Percentiles rank a stretch among this genome's conserved stretches.
Evolutionary conservation across 2,797 vertebrate species (phyloP).

Genomic region (Amphiprion clarkii): DNA sequence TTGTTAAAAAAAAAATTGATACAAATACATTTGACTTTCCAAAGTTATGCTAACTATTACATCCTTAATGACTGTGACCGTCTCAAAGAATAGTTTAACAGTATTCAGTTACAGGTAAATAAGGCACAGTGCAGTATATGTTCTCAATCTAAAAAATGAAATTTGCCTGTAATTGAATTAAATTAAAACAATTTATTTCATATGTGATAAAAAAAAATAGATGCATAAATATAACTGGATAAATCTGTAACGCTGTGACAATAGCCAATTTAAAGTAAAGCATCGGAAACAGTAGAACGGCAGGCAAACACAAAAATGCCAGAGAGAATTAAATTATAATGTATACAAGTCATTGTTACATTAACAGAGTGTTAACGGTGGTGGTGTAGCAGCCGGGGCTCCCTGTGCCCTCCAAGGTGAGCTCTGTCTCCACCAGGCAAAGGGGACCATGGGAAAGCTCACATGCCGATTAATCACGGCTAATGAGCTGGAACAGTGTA

Average conservation of each 20-base stretch:
- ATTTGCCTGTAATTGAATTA: not conserved
- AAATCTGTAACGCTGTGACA: not conserved
- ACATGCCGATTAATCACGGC: conserved; percentile 87
- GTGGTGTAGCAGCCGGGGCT: conserved; percentile 45
- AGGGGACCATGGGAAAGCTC: conserved; percentile 88
- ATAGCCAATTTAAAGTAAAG: conserved; percentile 21
- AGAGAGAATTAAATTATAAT: conserved; percentile 22
- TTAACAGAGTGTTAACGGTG: conserved; percentile 57
- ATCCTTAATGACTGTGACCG: not conserved
- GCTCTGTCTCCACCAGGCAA: conserved; percentile 81
- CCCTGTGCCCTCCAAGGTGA: conserved; percentile 84
- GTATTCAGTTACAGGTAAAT: not conserved
- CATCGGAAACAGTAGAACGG: not conserved
- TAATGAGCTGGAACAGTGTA: conserved; percentile 88
- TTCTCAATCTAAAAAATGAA: not conserved
- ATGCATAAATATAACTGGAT: not conserved
- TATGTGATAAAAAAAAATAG: not conserved
- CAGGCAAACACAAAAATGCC: conserved; percentile 38
- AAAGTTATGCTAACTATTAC: not conserved
- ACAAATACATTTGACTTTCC: not conserved
- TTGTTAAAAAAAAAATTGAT: not conserved
- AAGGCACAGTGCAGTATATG: not conserved
- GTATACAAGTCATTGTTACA: conserved; percentile 49
- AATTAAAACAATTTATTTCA: not conserved
- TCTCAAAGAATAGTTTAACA: not conserved